These are phyloP conservation scores for Timema podura DNA, from an alignment of 2,888 invertebrate species.

Conservation along the genomic window DNA sequence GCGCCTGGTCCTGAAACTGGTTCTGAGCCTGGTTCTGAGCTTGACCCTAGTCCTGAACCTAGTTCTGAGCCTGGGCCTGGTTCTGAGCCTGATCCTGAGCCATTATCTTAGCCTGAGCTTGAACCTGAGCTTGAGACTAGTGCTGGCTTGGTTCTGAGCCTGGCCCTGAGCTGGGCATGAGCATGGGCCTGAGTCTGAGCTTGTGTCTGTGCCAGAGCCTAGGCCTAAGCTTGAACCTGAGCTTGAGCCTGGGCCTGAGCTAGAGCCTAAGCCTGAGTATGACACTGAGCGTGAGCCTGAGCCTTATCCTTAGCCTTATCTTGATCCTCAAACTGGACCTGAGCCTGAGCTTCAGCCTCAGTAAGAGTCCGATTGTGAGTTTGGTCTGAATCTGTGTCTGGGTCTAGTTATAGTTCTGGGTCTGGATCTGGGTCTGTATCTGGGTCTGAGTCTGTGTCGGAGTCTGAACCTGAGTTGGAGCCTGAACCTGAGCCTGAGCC, in stretches of 20 bases:
- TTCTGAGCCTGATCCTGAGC: conserved; percentile 30
- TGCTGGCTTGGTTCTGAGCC: neutral
- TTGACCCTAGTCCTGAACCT: conserved; percentile 32
- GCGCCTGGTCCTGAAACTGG: conserved; percentile 32
- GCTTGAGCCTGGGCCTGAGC: conserved; percentile 10
- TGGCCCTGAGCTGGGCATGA: conserved; percentile 22
- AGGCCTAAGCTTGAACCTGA: conserved; percentile 15
- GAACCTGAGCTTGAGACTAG: conserved; percentile 13
- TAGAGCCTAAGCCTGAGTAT: neutral
- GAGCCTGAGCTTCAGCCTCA: neutral
- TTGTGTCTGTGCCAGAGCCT: conserved; percentile 34
- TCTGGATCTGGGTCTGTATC: neutral
- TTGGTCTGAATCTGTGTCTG: conserved; percentile 11
- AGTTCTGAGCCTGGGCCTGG: conserved; percentile 32
- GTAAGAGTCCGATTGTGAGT: neutral
- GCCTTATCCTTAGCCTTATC: neutral
- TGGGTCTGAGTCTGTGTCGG: neutral
- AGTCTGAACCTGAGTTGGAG: conserved; percentile 11
- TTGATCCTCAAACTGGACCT: too few relatives aligned
- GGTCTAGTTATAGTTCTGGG: neutral
- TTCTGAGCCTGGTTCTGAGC: conserved; percentile 23
- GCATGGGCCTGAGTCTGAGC: conserved; percentile 27
- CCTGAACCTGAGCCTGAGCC: neutral
- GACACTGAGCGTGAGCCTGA: neutral
- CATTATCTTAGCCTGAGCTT: too few relatives aligned